Conservation (phyloP, 2,888 invertebrate species). For the Heliconius cydno region DNA sequence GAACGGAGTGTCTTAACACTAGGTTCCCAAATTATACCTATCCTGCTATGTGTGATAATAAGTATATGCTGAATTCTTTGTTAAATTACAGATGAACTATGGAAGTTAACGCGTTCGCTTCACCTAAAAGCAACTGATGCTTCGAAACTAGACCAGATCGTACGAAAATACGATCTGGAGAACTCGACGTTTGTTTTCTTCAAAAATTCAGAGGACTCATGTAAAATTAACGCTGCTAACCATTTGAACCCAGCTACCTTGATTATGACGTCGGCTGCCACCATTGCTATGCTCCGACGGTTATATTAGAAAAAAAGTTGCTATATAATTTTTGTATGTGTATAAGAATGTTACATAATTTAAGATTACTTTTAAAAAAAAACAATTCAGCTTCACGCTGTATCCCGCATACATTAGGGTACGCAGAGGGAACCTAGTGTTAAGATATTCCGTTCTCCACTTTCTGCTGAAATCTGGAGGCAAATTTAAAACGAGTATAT, state of each 20-base stretch:
- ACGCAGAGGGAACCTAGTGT: no score
- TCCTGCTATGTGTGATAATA: background rate
- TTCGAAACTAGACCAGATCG: constrained; percentile 63
- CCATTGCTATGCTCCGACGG: constrained; percentile 63
- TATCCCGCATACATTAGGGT: no score
- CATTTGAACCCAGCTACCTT: constrained; percentile 61
- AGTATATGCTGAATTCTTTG: background rate
- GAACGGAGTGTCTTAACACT: no score
- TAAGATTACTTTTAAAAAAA: background rate
- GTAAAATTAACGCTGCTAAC: constrained; percentile 62
- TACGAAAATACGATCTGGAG: constrained; percentile 65
- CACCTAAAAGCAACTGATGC: constrained; percentile 70
- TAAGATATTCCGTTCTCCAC: no score
- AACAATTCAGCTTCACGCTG: no score
- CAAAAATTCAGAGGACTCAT: constrained; percentile 72
- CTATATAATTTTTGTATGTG: background rate
- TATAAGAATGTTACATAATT: background rate
- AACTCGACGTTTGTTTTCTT: constrained; percentile 63
- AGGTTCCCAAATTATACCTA: background rate
- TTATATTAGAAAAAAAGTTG: constrained; percentile 54
- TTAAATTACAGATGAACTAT: constrained; percentile 68
- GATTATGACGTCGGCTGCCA: constrained; percentile 65
- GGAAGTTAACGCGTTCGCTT: constrained; percentile 71
- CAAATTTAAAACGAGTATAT: background rate
- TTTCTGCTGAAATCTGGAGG: no score